Evolutionary conservation across 1,140 invertebrate species (phyloP).

Genomic region (Meloidogyne chitwoodi): DNA sequence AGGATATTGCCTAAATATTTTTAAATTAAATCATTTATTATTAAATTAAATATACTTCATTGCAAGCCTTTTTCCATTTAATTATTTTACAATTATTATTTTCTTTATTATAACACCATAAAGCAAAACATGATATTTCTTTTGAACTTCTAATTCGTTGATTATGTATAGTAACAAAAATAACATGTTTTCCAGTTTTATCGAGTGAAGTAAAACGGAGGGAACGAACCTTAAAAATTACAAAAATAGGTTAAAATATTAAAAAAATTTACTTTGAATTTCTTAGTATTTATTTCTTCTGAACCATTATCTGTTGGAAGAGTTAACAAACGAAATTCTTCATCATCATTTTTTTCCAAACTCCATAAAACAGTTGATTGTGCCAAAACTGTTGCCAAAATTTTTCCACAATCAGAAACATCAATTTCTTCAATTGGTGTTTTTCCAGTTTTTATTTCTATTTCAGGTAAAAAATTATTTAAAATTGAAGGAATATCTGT

Average conservation of each 20-base stretch:
- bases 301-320: not conserved
- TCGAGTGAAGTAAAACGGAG: slow-evolving; percentile 21
- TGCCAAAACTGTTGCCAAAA: slow-evolving; percentile 13
- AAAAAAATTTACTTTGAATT: not conserved
- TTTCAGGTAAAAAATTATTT: slow-evolving; percentile 7
- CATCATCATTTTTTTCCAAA: slow-evolving; percentile 3
- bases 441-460: slow-evolving; percentile 22
- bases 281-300: not conserved
- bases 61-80: slow-evolving; percentile 9
- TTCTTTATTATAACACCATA: slow-evolving; percentile 21
- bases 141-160: slow-evolving; percentile 26
- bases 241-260: not conserved
- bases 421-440: slow-evolving; percentile 20
- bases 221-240: slow-evolving; percentile 27
- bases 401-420: slow-evolving; percentile 18
- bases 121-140: slow-evolving; percentile 20
- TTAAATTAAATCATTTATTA: not conserved
- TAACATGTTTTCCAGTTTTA: slow-evolving; percentile 1
- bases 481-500: not conserved
- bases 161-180: slow-evolving; percentile 31
- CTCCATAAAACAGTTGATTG: slow-evolving; percentile 21
- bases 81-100: slow-evolving; percentile 21
- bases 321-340: not conserved
- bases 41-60: slow-evolving; percentile 19
- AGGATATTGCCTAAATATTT: slow-evolving; percentile 22